Evolutionary conservation across 2,113 vertebrate genomes (phyloP).

Genomic region (Nerophis lumbriciformis): DNA sequence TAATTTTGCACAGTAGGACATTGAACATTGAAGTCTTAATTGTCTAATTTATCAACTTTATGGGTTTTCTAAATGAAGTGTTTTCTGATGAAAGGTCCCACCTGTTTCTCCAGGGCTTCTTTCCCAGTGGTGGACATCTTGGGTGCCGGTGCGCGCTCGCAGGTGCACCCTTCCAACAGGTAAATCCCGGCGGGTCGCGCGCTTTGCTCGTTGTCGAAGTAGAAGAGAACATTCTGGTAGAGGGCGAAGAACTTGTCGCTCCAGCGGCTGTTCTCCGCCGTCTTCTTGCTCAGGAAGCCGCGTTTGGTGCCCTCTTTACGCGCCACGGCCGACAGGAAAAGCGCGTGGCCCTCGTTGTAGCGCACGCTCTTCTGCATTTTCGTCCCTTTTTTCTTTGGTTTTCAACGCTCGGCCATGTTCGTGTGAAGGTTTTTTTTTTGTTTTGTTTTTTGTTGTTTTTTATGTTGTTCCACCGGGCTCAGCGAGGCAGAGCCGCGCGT

Average conservation of each 20-base stretch:
- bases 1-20: no score
- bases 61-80: neutral
- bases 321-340: slow-evolving; percentile 85
- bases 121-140: slow-evolving; percentile 77
- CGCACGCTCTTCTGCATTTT: slow-evolving; percentile 95
- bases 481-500: slow-evolving; percentile 40
- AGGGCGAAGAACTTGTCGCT: slow-evolving; percentile 96
- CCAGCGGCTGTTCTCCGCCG: slow-evolving; percentile 92
- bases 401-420: slow-evolving; percentile 44
- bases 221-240: slow-evolving; percentile 94
- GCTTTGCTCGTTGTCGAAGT: slow-evolving; percentile 95
- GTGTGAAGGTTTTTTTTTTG: slow-evolving; percentile 27
- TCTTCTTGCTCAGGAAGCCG: slow-evolving; percentile 90
- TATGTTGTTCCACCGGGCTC: slow-evolving; percentile 26
- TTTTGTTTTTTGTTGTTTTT: slow-evolving; percentile 16
- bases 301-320: slow-evolving; percentile 93
- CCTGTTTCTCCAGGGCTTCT: slow-evolving; percentile 92
- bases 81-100: slow-evolving; percentile 45
- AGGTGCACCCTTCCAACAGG: slow-evolving; percentile 94
- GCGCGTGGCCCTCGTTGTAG: slow-evolving; percentile 93
- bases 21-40: no score
- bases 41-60: no score
- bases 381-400: neutral
- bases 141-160: slow-evolving; percentile 84
- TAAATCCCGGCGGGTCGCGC: slow-evolving; percentile 90